Evolutionary conservation across 2,888 invertebrate species (phyloP), one percentile per base, ranked within the genome.

Genomic region (Pandemis heparana): DNA sequence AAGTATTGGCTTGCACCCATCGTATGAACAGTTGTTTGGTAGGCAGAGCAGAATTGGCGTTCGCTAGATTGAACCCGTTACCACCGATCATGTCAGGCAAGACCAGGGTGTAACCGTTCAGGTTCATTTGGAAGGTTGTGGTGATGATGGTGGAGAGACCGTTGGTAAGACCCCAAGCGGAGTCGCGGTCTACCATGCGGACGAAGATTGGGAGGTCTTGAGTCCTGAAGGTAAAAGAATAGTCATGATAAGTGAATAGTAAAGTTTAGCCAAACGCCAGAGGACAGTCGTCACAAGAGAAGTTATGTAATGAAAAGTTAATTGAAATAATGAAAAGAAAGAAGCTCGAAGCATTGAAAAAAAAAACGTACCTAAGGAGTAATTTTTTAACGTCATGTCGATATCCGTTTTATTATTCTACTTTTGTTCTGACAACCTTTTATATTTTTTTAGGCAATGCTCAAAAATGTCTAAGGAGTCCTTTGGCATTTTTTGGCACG

Each of bases 11-110:
- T 83, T 97, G 96, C 48, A 97, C 89, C 97, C 97, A 98, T 61
- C 97, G 91, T 18, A 97, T 95, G 82, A 96, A 97, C 59, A 97
- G 85, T 84, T 96, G 96, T 78, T 95, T 95, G 41, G 69, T 95
- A 0, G 96, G 94, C 0, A 90, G 83, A 32, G 93, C 95, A 0
- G 92, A 87, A 53, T 90, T 89, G n/a, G 87, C 89, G 71, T 94
- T 89, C 76, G 87, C 87, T 68, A 93, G 75, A n/a, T 94, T 92
- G 81, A 92, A 96, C 0, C 95, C 96, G 78, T 96, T 96, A 0
- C 96, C 96, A 0, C 96, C 97, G 63, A 97, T 96, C 96, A 97
- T 97, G 84, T 98, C 98, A 0, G 98, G 97, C 14, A 98, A 88
- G 6, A 97, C 96, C 80, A 96, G 95, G 0, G 97, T 96, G 87